Percentiles rank a stretch among this genome's conserved stretches.
These are phyloP conservation scores for Drosophila kurseongensis DNA, from an alignment of 1,140 invertebrate genomes.

Conservation along the genomic window DNA sequence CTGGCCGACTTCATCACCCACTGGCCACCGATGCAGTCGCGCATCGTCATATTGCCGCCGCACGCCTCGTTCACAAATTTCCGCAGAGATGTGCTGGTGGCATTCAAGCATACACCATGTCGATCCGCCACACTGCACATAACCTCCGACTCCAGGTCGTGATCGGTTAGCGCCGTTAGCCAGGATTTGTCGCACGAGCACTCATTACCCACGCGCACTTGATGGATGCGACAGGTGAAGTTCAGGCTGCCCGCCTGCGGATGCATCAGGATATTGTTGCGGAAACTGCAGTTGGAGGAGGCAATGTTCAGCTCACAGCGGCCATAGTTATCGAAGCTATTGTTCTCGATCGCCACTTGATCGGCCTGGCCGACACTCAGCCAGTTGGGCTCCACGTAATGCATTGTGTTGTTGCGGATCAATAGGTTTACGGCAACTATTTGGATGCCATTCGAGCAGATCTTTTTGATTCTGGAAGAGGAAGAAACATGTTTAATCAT, in stretches of 20 bases:
- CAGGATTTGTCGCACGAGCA: constrained; percentile 61
- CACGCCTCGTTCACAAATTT: constrained; percentile 70
- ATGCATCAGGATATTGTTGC: constrained; percentile 61
- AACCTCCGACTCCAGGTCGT: constrained; percentile 69
- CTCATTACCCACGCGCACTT: constrained; percentile 37
- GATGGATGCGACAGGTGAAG: constrained; percentile 57
- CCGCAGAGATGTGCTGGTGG: constrained; percentile 46
- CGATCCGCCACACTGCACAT: constrained; percentile 52
- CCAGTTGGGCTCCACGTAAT: constrained; percentile 59
- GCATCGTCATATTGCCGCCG: constrained; percentile 37
- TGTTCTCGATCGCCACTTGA: constrained; percentile 58
- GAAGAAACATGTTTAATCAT: background rate
- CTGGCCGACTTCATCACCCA: constrained; percentile 8
- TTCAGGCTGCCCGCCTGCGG: constrained; percentile 64
- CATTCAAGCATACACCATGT: constrained; percentile 66
- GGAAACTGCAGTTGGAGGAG: constrained; percentile 60
- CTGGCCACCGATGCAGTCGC: constrained; percentile 51
- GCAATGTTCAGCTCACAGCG: constrained; percentile 47
- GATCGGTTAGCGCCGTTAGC: constrained; percentile 46
- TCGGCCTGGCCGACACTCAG: constrained; percentile 52
- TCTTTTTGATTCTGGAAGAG: constrained; percentile 57
- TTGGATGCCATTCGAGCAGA: constrained; percentile 65
- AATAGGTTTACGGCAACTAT: constrained; percentile 46
- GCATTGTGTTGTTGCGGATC: constrained; percentile 60
- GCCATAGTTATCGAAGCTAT: constrained; percentile 65